phyloP scores from a whole-genome alignment of 2,113 vertebrate genomes.

The Macroglossus sobrinus region DNA sequence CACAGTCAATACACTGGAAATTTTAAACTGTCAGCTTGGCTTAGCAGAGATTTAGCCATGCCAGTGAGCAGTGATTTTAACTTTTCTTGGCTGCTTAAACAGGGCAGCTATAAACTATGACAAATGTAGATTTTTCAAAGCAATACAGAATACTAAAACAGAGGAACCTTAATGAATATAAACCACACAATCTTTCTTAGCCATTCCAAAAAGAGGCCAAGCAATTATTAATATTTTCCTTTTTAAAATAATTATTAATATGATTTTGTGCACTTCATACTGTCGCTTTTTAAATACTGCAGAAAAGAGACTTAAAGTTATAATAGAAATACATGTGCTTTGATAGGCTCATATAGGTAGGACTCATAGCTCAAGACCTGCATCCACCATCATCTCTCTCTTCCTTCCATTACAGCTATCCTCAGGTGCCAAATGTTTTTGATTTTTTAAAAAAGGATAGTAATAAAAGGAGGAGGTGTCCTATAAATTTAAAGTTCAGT shows the following conservation, averaged over 20 bases:
- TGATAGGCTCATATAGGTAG: conserved; percentile 69
- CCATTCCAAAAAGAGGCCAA: conserved; percentile 77
- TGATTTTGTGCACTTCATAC: conserved; percentile 78
- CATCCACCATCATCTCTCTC: conserved; percentile 67
- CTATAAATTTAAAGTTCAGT: conserved; percentile 69
- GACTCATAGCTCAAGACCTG: conserved; percentile 70
- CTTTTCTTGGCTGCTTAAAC: conserved; percentile 72
- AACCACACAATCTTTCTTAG: conserved; percentile 75
- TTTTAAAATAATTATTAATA: conserved; percentile 68
- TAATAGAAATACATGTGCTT: conserved; percentile 73
- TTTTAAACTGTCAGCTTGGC: conserved; percentile 62
- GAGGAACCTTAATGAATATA: conserved; percentile 76
- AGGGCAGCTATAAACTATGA: conserved; percentile 81
- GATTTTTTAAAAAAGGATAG: conserved; percentile 77
- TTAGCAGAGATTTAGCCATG: conserved; percentile 74
- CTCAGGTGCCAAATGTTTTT: conserved; percentile 84
- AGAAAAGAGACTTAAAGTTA: conserved; percentile 78
- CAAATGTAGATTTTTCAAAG: conserved; percentile 82
- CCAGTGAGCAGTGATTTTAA: conserved; percentile 78
- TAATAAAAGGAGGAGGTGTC: conserved; percentile 61
- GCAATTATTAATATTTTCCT: conserved; percentile 74
- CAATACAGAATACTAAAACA: conserved; percentile 83
- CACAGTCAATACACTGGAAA: conserved; percentile 54
- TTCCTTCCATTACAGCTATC: conserved; percentile 75
- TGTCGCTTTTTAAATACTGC: conserved; percentile 80